Conservation (phyloP, 2,113 vertebrate genomes). For the Oenanthe oenanthe region DNA sequence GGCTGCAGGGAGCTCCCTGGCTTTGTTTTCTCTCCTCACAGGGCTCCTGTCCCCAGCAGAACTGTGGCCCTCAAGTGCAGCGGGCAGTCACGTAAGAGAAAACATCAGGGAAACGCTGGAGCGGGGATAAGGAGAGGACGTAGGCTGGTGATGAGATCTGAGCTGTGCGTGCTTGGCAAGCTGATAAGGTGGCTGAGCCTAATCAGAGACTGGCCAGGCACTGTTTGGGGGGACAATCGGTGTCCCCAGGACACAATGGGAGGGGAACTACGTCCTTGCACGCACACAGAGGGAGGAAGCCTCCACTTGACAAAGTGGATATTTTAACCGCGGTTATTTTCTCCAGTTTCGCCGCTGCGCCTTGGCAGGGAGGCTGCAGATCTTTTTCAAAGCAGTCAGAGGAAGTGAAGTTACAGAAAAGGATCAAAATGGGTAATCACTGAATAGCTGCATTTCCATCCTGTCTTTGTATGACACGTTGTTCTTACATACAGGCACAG, state of each 20-base stretch:
- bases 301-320: slow-evolving; percentile 27
- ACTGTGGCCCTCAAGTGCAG: background rate
- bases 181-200: background rate
- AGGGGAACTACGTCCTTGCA: background rate
- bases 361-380: background rate
- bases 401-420: background rate
- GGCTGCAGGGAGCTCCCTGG: background rate
- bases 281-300: slow-evolving; percentile 34
- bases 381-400: background rate
- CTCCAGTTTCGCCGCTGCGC: background rate
- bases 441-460: background rate
- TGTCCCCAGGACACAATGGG: slow-evolving; percentile 7
- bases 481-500: background rate
- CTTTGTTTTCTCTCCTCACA: background rate
- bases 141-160: background rate
- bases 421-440: background rate
- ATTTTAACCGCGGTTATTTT: background rate
- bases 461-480: background rate
- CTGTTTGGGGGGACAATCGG: background rate
- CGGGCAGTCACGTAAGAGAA: background rate
- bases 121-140: background rate
- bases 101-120: background rate
- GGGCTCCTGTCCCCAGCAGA: background rate
- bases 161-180: background rate
- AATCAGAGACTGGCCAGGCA: background rate